These are phyloP conservation scores for Calameuta pallipes DNA, from an alignment of 2,888 invertebrate species.

Conservation along the genomic window DNA sequence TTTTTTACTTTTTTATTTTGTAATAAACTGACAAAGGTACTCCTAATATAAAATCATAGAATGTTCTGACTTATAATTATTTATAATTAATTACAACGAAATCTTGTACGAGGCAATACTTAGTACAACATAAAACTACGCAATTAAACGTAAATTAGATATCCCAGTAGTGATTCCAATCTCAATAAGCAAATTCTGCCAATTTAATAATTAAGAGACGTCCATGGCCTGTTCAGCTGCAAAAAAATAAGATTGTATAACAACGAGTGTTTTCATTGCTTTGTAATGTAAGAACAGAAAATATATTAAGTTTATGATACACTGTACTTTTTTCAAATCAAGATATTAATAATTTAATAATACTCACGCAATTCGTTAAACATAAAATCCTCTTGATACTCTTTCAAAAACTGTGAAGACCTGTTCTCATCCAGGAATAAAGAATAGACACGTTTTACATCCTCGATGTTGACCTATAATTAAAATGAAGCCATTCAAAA, in stretches of 20 bases:
- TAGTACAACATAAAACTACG: neutral
- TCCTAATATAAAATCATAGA: neutral
- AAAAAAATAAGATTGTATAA: slow-evolving; percentile 27
- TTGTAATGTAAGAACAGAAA: neutral
- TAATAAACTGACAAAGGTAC: slow-evolving; percentile 19
- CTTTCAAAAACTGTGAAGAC: slow-evolving; percentile 92
- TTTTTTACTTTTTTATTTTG: slow-evolving; percentile 24
- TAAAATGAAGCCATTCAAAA: slow-evolving; percentile 19
- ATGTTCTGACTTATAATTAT: neutral
- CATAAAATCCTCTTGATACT: slow-evolving; percentile 97
- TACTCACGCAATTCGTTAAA: slow-evolving; percentile 74
- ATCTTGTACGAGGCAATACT: neutral
- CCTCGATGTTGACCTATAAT: slow-evolving; percentile 81
- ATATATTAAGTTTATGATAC: neutral
- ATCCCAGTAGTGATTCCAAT: slow-evolving; percentile 1
- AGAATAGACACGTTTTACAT: slow-evolving; percentile 94
- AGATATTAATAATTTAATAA: neutral
- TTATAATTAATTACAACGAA: slow-evolving; percentile 1
- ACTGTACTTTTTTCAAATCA: neutral
- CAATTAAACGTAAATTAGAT: neutral
- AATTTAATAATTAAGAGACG: slow-evolving; percentile 35
- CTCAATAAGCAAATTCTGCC: slow-evolving; percentile 1
- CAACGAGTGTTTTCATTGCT: neutral
- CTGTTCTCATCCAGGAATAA: slow-evolving; percentile 94
- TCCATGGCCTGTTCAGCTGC: slow-evolving; percentile 55